Percentiles rank a stretch among this genome's conserved stretches.
Evolutionary conservation across 2,113 vertebrate species (phyloP).

Genomic region (Chloropsis cyanopogon): DNA sequence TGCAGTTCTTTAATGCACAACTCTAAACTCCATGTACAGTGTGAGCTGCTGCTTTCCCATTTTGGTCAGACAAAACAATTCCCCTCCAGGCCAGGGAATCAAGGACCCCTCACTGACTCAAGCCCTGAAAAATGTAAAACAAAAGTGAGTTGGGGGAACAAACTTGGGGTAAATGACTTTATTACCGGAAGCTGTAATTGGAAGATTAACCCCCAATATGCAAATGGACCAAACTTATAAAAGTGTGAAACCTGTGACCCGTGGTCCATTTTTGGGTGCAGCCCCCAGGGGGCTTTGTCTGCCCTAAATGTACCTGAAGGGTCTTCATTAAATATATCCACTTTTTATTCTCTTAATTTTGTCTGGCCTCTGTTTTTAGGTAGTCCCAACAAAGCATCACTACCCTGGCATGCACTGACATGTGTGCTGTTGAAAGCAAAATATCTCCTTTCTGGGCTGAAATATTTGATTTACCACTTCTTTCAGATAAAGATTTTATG

Average conservation of each 20-base stretch:
- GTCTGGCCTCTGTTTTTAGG: neutral
- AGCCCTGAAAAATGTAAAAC: fast-evolving
- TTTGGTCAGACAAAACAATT: neutral
- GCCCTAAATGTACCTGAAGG: neutral
- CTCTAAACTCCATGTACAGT: neutral
- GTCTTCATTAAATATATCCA: neutral
- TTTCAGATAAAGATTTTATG: fast-evolving
- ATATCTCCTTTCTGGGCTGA: neutral
- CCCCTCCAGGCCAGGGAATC: neutral
- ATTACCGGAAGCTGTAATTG: neutral
- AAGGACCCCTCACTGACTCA: neutral
- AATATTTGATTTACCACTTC: neutral
- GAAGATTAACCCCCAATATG: neutral
- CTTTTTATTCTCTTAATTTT: neutral
- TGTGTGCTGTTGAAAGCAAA: fast-evolving
- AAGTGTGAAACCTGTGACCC: neutral
- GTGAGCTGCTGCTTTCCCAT: neutral
- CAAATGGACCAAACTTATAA: too few species aligned
- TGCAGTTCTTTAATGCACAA: neutral
- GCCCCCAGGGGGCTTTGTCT: neutral
- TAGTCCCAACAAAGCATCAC: neutral
- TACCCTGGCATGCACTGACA: too few species aligned
- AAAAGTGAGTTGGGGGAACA: neutral
- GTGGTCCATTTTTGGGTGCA: fast-evolving
- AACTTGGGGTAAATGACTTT: neutral